Evolutionary conservation across 2,888 invertebrate species (phyloP), one percentile per base, ranked within the genome.

Genomic region (Apantesis nais): DNA sequence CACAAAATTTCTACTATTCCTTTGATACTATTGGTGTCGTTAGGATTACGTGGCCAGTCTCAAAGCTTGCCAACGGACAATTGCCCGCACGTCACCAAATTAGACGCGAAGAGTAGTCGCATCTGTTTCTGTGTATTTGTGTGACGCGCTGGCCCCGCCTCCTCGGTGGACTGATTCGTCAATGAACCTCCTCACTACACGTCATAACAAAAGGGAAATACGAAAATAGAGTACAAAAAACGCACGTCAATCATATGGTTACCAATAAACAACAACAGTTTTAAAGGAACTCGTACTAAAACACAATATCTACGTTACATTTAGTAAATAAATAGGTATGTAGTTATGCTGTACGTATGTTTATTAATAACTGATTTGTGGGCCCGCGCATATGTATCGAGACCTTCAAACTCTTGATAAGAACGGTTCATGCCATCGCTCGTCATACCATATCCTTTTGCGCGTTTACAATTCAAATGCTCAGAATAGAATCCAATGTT

Each of bases 101-200:
- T 93, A 93, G 93, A 93, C 89, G 89, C 90, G 90, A 90, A 87
- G 81, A 81, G 68, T 41, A 48, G 44, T 41, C 87, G 83, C 79
- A 79, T 83, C 79, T 80, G 80, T 83, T 83, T 84, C 78, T 76
- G 82, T 86, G 84, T 89, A 89, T 89, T 76, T 89, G 76, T 87
- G 86, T 93, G 93, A 93, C 92, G 92, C 86, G 83, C 78, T 83
- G 80, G 87, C 92, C 92, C 90, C 93, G 92, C 93, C 94, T 86
- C 84, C 74, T 74, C 76, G 63, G 73, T 84, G 85, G 79, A 66
- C 58, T 79, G 83, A 83, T 74, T 81, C 80, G 84, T 83, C 85
- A 83, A 80, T 88, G 86, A 90, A 90, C 89, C 88, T 86, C 83
- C 82, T 81, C 83, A 68, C 84, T 85, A 84, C 87, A 89, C 89